These are phyloP conservation scores for Nomada hirtipes DNA, from an alignment of 2,888 invertebrate genomes.

Conservation along the genomic window DNA sequence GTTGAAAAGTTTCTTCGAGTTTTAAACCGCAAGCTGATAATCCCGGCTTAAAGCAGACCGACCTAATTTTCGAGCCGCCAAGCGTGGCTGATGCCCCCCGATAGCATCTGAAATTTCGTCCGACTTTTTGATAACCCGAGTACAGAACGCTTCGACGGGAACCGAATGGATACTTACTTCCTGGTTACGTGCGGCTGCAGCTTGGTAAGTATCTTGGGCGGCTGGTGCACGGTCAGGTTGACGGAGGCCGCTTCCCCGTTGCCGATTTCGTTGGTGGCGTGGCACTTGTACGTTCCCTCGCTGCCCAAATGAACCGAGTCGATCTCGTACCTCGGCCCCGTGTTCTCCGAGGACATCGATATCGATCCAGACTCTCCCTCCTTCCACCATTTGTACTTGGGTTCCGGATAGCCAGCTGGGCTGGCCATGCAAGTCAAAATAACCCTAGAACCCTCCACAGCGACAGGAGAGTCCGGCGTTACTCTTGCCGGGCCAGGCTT, in stretches of 20 bases:
- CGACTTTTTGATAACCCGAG: neutral
- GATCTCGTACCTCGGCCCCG: constrained; percentile 93
- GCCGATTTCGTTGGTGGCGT: constrained; percentile 95
- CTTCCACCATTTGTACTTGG: constrained; percentile 95
- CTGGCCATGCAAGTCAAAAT: constrained; percentile 94
- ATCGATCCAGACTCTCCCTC: constrained; percentile 89
- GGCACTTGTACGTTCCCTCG: constrained; percentile 95
- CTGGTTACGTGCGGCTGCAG: constrained; percentile 93
- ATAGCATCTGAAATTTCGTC: constrained; percentile 24
- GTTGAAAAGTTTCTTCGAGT: constrained; percentile 13
- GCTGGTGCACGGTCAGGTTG: constrained; percentile 94
- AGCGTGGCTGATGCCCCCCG: constrained; percentile 5
- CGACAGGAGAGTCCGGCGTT: constrained; percentile 93
- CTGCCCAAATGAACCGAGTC: constrained; percentile 93
- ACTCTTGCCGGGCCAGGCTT: constrained; percentile 94
- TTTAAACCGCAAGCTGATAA: constrained; percentile 27
- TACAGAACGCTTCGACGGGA: constrained; percentile 6
- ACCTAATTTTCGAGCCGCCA: constrained; percentile 23
- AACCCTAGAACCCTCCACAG: constrained; percentile 92
- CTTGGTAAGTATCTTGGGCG: constrained; percentile 93
- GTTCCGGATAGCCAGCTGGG: constrained; percentile 97
- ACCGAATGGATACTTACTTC: constrained; percentile 79
- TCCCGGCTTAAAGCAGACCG: constrained; percentile 23
- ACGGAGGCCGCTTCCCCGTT: constrained; percentile 94
- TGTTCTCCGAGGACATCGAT: constrained; percentile 90